These are phyloP conservation scores for Ips typographus DNA, from an alignment of 1,140 invertebrate genomes.

Conservation along the genomic window DNA sequence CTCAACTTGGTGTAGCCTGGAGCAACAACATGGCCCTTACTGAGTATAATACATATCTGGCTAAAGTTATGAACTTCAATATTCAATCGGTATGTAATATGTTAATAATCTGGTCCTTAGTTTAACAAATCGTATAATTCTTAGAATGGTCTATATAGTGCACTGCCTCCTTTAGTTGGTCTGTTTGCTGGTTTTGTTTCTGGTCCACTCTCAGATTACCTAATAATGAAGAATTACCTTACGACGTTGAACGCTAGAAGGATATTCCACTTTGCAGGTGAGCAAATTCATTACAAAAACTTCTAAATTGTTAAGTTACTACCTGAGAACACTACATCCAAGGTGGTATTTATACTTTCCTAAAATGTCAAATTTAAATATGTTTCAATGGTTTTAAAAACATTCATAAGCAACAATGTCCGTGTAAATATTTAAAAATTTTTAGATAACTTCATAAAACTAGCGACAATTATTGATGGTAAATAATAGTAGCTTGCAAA, in stretches of 20 bases:
- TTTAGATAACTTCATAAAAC: no score
- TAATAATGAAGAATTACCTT: conserved; percentile 58
- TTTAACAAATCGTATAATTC: conserved; percentile 34
- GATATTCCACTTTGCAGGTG: conserved; percentile 64
- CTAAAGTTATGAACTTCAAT: conserved; percentile 74
- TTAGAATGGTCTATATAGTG: conserved; percentile 72
- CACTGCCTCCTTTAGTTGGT: conserved; percentile 75
- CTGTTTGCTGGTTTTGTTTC: conserved; percentile 67
- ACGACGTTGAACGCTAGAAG: conserved; percentile 61
- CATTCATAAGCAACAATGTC: no score
- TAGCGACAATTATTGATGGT: no score
- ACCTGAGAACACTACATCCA: no score
- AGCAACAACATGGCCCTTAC: conserved; percentile 89
- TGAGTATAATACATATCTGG: conserved; percentile 87
- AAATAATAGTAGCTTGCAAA: no score
- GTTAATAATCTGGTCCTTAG: not conserved
- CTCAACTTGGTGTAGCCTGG: conserved; percentile 87
- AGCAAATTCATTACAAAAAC: not conserved
- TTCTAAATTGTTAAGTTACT: no score
- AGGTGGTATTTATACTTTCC: no score
- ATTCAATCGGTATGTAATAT: conserved; percentile 56
- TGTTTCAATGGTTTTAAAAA: no score
- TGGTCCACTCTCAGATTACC: conserved; percentile 63
- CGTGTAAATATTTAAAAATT: no score
- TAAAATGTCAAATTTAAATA: no score